phyloP scores from a whole-genome alignment of 2,888 invertebrate species.

The Napeogenes sylphis region DNA sequence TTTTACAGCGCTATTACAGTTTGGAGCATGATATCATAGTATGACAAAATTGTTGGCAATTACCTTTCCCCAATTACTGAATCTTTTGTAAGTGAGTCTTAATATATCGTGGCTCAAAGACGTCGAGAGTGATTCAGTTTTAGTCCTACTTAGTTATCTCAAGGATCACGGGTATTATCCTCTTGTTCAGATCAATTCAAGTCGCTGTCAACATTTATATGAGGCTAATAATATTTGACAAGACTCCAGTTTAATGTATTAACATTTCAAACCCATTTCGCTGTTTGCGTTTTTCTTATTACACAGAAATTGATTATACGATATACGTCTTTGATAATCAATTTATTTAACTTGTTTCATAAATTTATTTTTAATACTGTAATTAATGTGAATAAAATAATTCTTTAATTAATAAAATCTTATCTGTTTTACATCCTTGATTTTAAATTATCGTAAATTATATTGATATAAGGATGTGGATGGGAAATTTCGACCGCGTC shows the following conservation, averaged over 20 bases:
- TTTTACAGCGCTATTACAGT: conserved; percentile 12
- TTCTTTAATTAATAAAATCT: too few species aligned
- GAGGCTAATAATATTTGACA: conserved; percentile 1
- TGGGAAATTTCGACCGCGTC: too few species aligned
- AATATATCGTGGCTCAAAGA: conserved; percentile 18
- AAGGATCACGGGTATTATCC: conserved; percentile 10
- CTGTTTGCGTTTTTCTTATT: not conserved
- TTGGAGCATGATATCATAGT: conserved; percentile 22
- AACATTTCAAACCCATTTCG: conserved; percentile 10
- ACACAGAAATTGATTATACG: too few species aligned
- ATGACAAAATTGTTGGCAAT: conserved; percentile 16
- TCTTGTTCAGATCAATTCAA: conserved; percentile 13
- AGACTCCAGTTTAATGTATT: conserved; percentile 10
- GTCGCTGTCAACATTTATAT: conserved; percentile 9
- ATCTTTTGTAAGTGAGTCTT: conserved; percentile 5
- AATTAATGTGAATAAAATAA: too few species aligned
- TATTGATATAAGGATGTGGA: too few species aligned
- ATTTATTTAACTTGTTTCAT: too few species aligned
- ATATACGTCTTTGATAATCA: too few species aligned
- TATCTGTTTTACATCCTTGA: too few species aligned
- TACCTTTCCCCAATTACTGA: conserved; percentile 11
- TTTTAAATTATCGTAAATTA: too few species aligned
- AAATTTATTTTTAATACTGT: too few species aligned
- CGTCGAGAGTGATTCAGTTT: conserved; percentile 18
- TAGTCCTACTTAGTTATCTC: conserved; percentile 1